These are phyloP conservation scores for Scartelaos histophorus DNA, from an alignment of 2,113 vertebrate species.

Conservation along the genomic window DNA sequence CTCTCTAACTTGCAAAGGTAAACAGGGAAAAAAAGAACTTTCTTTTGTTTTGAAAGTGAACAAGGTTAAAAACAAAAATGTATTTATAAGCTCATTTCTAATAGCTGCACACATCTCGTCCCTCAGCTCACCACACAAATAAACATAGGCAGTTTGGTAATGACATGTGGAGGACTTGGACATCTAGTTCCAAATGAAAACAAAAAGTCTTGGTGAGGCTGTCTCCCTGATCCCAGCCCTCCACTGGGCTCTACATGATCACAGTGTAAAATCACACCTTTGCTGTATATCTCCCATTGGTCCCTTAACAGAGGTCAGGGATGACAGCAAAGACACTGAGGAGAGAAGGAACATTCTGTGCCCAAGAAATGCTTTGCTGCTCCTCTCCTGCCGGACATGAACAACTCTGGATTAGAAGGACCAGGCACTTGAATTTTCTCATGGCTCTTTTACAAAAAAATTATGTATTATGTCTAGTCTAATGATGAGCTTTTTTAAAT, in stretches of 20 bases:
- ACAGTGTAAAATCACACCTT: conserved; percentile 43
- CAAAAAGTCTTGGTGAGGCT: not conserved
- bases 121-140: not conserved
- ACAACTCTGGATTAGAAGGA: conserved; percentile 47
- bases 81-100: not conserved
- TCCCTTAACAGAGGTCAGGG: conserved; percentile 37
- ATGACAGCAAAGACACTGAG: conserved; percentile 23
- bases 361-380: conserved; percentile 80
- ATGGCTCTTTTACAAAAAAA: conserved; percentile 40
- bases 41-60: not conserved
- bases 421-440: conserved; percentile 41
- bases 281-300: conserved; percentile 28
- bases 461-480: conserved; percentile 23
- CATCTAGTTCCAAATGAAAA: conserved; percentile 3
- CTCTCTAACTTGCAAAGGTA: not conserved
- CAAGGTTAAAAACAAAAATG: not conserved
- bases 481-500: conserved; percentile 18
- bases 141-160: not conserved
- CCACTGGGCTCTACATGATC: conserved; percentile 19
- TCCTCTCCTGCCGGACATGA: conserved; percentile 71
- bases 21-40: not conserved
- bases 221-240: conserved; percentile 3
- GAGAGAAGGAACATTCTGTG: conserved; percentile 74
- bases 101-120: not conserved
- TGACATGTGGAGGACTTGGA: not conserved